A percentile compares a stretch with the other conserved stretches of the same genome.
Conservation (phyloP, 2,888 invertebrate species). For the Euzetes globulus region DNA sequence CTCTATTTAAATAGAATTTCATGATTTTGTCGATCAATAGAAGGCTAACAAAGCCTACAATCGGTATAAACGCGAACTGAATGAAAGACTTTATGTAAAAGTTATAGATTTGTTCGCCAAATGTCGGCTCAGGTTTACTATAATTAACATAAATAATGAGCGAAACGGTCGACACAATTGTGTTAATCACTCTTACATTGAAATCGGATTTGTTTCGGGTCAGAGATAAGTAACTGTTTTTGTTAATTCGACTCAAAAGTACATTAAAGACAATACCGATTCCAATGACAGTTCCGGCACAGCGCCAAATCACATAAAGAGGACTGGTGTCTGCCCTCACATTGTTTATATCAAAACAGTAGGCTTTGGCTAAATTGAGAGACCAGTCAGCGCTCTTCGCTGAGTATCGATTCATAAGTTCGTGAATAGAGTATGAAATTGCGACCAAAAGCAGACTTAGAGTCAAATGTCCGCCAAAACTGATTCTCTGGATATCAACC, state of each 20-base stretch:
- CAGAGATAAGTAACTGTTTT: not conserved
- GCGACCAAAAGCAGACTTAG: not conserved
- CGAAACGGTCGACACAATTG: not conserved
- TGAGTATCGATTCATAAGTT: not conserved
- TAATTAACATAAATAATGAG: not conserved
- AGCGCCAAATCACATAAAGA: not conserved
- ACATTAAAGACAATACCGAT: not conserved
- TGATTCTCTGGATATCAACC: not conserved
- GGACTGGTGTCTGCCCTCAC: not conserved
- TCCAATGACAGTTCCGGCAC: not conserved
- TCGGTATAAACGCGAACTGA: not conserved
- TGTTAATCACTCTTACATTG: not conserved
- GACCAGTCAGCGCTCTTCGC: not conserved
- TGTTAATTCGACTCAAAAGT: not conserved
- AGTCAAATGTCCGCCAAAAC: not conserved
- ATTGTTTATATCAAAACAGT: not conserved
- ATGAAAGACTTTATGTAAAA: not conserved
- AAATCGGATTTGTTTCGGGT: not conserved
- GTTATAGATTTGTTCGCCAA: not conserved
- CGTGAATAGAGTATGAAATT: not conserved
- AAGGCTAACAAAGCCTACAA: not conserved
- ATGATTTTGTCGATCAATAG: not conserved
- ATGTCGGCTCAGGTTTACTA: not conserved
- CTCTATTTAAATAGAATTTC: not conserved
- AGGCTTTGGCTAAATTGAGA: not conserved